These are phyloP conservation scores for Typhlichthys subterraneus DNA, from an alignment of 2,797 vertebrate genomes.

Conservation along the genomic window DNA sequence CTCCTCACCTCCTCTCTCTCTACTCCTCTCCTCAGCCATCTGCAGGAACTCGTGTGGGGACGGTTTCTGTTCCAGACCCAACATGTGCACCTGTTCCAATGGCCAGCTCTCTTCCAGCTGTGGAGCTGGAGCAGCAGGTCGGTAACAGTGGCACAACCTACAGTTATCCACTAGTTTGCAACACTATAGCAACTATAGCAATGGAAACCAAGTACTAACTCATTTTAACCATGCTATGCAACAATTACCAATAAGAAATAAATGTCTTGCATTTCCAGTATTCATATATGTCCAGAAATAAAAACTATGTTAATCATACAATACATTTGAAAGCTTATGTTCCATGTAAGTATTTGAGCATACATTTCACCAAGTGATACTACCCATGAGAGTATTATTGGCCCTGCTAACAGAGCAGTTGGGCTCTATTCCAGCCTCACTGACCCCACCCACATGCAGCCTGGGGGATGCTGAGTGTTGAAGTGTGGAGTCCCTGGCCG, in stretches of 20 bases:
- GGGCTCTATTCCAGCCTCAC: slow-evolving; percentile 32
- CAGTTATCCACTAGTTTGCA: neutral
- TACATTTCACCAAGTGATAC: slow-evolving; percentile 10
- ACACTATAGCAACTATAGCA: no score
- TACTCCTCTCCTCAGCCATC: slow-evolving; percentile 76
- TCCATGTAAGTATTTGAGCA: no score
- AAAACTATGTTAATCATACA: no score
- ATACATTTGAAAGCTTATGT: no score
- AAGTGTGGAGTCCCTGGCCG: slow-evolving; percentile 25
- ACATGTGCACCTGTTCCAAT: slow-evolving; percentile 91
- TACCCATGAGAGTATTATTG: neutral
- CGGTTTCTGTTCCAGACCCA: slow-evolving; percentile 92
- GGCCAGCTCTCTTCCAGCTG: slow-evolving; percentile 93
- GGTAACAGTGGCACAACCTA: slow-evolving; percentile 41
- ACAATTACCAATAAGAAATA: no score
- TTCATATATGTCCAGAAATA: no score
- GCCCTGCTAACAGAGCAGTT: slow-evolving; percentile 10
- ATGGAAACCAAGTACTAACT: no score
- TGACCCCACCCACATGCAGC: slow-evolving; percentile 29
- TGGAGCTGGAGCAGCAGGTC: slow-evolving; percentile 80
- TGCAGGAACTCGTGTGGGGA: slow-evolving; percentile 90
- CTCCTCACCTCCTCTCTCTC: neutral
- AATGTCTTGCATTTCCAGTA: no score
- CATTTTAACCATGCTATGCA: no score
- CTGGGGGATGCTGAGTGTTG: slow-evolving; percentile 20